Evolutionary conservation across 2,888 invertebrate genomes (phyloP).

Genomic region (Chaetogeoica ovagalla): DNA sequence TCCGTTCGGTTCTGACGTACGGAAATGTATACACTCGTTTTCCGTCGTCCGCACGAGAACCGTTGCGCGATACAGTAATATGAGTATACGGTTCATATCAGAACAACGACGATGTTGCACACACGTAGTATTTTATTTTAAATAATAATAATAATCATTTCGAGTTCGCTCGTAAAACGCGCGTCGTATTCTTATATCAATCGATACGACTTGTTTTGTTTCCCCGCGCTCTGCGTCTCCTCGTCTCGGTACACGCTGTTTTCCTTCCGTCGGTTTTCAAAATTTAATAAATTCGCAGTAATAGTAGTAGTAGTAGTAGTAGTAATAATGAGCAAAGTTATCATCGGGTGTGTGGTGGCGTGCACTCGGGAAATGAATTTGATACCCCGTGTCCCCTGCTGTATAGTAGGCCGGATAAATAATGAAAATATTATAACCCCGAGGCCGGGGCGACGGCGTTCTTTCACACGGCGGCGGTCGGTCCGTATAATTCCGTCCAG

Average conservation of each 20-base stretch:
- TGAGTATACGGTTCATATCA: no score
- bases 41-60: no score
- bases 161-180: background rate
- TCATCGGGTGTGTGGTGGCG: constrained; percentile 22
- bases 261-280: constrained; percentile 13
- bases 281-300: constrained; percentile 45
- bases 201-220: constrained; percentile 33
- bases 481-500: constrained; percentile 25
- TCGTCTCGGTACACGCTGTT: background rate
- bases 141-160: background rate
- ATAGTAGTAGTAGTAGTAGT: no score
- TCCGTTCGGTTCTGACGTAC: no score
- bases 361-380: constrained; percentile 47
- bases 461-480: constrained; percentile 18
- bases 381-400: constrained; percentile 40
- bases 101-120: no score
- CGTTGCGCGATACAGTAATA: no score
- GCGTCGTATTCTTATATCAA: background rate
- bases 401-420: constrained; percentile 40
- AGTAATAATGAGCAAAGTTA: constrained; percentile 41
- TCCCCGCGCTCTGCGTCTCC: background rate
- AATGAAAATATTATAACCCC: constrained; percentile 44
- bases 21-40: no score
- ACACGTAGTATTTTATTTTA: no score
- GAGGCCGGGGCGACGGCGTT: constrained; percentile 18